Evolutionary conservation across 2,888 invertebrate genomes (phyloP).

Genomic region (Lasioglossum leucozonium): DNA sequence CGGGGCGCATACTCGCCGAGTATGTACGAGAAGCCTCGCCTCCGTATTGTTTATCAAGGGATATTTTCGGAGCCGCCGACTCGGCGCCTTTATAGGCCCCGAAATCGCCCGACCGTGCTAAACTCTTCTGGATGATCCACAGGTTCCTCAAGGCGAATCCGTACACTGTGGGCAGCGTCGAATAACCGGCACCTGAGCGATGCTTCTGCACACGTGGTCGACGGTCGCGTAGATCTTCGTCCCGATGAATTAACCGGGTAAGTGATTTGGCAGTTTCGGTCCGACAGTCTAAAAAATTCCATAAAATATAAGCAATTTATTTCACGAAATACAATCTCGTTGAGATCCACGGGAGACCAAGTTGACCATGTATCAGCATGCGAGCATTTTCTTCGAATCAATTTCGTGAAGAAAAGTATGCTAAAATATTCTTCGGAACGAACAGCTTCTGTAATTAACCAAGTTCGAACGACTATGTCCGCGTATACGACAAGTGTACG

Average conservation of each 20-base stretch:
- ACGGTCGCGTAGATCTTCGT: background rate
- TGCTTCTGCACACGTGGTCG: background rate
- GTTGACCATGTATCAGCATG: no score
- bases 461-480: no score
- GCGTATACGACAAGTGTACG: no score
- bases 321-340: no score
- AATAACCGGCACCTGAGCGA: slow-evolving; percentile 29
- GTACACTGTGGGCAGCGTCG: slow-evolving; percentile 49
- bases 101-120: background rate
- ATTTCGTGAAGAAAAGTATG: no score
- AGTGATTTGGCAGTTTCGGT: background rate
- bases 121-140: slow-evolving; percentile 2
- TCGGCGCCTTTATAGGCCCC: background rate
- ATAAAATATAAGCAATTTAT: no score
- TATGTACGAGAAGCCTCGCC: background rate
- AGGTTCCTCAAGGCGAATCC: slow-evolving; percentile 64
- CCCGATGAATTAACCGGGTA: background rate
- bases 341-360: no score
- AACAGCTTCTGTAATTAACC: no score
- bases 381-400: no score
- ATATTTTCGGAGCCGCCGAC: slow-evolving; percentile 35
- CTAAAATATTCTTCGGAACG: no score
- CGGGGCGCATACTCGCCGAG: slow-evolving; percentile 6
- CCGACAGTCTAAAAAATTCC: no score
- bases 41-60: slow-evolving; percentile 25